Base-by-base conservation (phyloP, 2,888 invertebrate species). In the Chaitophorus viminalis region DNA sequence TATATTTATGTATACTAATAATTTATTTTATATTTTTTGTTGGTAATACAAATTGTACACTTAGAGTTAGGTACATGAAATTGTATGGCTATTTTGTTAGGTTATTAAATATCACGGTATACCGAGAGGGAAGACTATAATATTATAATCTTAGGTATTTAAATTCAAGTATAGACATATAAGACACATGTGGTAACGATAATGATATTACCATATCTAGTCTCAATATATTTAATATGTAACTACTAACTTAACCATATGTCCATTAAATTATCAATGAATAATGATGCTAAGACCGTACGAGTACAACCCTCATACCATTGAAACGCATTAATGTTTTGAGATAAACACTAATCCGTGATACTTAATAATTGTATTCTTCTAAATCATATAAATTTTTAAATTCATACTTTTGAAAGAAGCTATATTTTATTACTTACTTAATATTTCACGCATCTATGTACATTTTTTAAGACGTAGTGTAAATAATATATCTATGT, bases 101-200 rank as follows among this genome's bases (percentile, higher is more conserved):
- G 1, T 52, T 46, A 46, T n/a, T 29, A 29, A 29, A 52, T 18
- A 29, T 52, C 29, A 76, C 3, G n/a, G n/a, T 78, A 54, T 31
- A 31, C 25, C 8, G 60, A 60, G 25, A 9, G 25, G 5, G 21
- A 60, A 21, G n/a, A n/a, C n/a, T n/a, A 77, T 3, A 29, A 2
- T 77, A 31, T 11, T 29, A 21, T 31, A 31, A 33, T 78, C 54
- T 78, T 54, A 31, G 60, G 25, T 52, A 54, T 25, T 54, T 68
- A 3, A 74, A 70, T 25, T 46, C 31, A 70, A 52, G 31, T 31
- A n/a, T n/a, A 46, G 68, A 31, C n/a, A n/a, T 21, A 21, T 46
- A 68, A n/a, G 65, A 31, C 54, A 52, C 52, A 82, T n/a, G 82
- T 82, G 72, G 52, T 9, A 72, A 52, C 33, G 72, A 72, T 82